Percentiles rank a stretch among this genome's conserved stretches.
Conservation (phyloP, 2,113 vertebrate genomes). For the Clarias batrachus region DNA sequence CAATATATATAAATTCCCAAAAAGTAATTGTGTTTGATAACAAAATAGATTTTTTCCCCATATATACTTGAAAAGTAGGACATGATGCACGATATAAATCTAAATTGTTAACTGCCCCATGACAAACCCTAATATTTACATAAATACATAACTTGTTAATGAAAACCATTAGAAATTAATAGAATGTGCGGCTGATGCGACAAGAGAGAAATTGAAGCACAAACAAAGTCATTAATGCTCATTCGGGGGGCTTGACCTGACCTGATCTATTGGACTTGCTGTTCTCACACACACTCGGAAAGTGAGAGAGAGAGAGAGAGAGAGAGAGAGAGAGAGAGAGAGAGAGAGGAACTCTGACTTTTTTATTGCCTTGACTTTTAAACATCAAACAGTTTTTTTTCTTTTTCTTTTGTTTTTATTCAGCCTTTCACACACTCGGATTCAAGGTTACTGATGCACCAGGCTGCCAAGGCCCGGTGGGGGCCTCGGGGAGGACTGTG, state of each 20-base stretch:
- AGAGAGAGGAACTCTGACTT: not conserved
- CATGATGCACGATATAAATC: not conserved
- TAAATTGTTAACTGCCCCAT: not conserved
- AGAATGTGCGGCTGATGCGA: not conserved
- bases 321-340: not conserved
- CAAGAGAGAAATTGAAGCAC: not conserved
- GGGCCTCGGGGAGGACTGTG: conserved; percentile 47
- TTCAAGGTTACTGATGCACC: conserved; percentile 65
- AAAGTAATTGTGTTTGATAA: no score
- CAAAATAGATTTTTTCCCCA: no score
- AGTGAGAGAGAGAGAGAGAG: not conserved
- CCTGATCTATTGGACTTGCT: not conserved
- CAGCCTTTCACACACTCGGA: conserved; percentile 11
- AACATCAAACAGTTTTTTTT: conserved; percentile 6
- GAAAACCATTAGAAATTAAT: not conserved
- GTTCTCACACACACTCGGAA: not conserved
- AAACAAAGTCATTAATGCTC: not conserved
- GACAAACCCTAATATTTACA: not conserved
- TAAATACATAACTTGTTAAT: not conserved
- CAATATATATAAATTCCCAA: no score
- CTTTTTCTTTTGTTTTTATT: conserved; percentile 2
- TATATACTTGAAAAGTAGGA: not conserved
- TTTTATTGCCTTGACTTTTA: conserved; percentile 17
- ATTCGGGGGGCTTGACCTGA: not conserved
- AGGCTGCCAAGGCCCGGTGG: conserved; percentile 30